phyloP scores from a whole-genome alignment of 2,888 invertebrate genomes.

The Pilophorus perplexus region DNA sequence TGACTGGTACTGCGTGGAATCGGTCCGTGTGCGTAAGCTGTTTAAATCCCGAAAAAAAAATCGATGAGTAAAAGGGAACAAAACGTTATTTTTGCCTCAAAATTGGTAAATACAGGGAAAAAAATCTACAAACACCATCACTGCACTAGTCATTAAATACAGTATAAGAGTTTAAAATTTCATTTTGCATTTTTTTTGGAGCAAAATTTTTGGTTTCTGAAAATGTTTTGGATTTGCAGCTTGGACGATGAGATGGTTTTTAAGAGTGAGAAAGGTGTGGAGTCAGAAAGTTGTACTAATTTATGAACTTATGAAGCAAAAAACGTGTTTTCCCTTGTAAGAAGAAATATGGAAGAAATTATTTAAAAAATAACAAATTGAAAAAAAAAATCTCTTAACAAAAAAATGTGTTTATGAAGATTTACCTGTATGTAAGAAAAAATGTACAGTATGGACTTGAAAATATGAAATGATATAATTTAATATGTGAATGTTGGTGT shows the following conservation, averaged over 20 bases:
- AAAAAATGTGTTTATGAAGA: neutral
- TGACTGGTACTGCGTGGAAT: too few species aligned
- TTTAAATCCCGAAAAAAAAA: too few species aligned
- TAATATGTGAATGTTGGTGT: neutral
- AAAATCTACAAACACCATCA: too few species aligned
- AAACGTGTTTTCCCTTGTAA: neutral
- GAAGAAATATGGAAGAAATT: neutral
- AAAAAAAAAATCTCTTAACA: neutral
- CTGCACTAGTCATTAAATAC: too few species aligned
- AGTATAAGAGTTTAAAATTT: too few species aligned
- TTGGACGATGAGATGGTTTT: neutral
- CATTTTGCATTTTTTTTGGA: too few species aligned
- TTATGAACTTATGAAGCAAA: too few species aligned
- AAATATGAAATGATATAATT: neutral
- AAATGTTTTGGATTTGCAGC: neutral
- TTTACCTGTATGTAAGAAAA: neutral
- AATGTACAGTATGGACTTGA: neutral
- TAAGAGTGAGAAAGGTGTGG: too few species aligned
- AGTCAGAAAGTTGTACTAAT: too few species aligned
- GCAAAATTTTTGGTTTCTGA: neutral
- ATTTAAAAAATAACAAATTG: neutral
- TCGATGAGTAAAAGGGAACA: neutral
- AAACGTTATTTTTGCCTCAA: neutral
- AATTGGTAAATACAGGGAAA: too few species aligned
- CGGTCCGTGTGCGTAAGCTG: too few species aligned